Percentiles rank a stretch among this genome's conserved stretches.
Conservation (phyloP, 1,140 invertebrate species). For the Euborellia annulipes region DNA sequence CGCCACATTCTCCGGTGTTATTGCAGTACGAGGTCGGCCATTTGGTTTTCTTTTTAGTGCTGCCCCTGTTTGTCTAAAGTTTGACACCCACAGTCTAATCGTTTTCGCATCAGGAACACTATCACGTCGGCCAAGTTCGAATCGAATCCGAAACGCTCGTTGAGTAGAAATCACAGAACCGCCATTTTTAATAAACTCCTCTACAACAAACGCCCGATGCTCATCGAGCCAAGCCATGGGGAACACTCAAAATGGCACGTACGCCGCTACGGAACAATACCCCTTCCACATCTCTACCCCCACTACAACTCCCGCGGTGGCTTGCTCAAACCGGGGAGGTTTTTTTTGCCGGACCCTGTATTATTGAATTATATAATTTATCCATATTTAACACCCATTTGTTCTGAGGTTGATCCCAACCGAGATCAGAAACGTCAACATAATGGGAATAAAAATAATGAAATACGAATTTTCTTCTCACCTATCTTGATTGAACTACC, state of each 20-base stretch:
- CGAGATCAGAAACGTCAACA: too few relatives aligned
- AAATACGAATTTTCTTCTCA: too few relatives aligned
- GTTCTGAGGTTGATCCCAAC: too few relatives aligned
- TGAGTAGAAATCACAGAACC: constrained; percentile 11
- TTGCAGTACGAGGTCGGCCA: constrained; percentile 7
- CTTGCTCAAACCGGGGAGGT: constrained; percentile 4
- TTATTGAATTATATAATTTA: too few relatives aligned
- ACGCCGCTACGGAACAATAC: not conserved
- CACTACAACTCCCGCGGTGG: not conserved
- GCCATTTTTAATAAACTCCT: constrained; percentile 12
- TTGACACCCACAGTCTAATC: constrained; percentile 9
- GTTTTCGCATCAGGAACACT: constrained; percentile 11
- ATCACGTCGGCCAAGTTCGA: constrained; percentile 9
- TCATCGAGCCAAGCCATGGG: constrained; percentile 12
- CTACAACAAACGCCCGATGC: constrained; percentile 13
- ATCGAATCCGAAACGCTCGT: constrained; percentile 7
- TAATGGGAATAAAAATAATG: too few relatives aligned
- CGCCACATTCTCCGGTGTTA: not conserved
- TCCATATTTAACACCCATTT: too few relatives aligned
- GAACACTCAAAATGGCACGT: constrained; percentile 9
- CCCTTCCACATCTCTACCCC: not conserved
- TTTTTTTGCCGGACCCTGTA: constrained; percentile 10
- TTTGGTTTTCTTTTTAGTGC: constrained; percentile 13
- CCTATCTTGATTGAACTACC: too few relatives aligned
- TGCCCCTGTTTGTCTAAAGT: constrained; percentile 13